Conservation (phyloP, 2,113 vertebrate species). For the Sprattus sprattus region DNA sequence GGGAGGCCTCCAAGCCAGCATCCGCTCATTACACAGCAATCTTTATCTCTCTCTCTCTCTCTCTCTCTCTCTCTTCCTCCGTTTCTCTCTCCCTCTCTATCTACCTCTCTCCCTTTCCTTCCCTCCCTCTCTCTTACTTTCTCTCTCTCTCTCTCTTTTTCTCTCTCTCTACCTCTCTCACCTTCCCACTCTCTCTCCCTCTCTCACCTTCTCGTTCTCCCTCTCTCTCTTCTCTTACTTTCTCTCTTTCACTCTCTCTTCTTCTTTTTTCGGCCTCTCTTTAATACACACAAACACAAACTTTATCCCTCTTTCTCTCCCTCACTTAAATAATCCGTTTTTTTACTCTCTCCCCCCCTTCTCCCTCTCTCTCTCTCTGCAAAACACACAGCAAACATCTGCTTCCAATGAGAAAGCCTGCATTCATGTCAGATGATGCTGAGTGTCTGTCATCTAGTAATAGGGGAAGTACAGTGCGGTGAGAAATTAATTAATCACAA, state of each 20-base stretch:
- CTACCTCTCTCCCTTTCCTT: not conserved
- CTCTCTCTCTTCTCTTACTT: not conserved
- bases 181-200: not conserved
- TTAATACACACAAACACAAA: not conserved
- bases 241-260: no score
- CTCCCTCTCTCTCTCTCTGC: not conserved
- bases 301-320: not conserved
- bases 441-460: not conserved
- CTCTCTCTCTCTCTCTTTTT: no score
- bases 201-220: not conserved
- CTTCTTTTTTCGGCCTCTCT: not conserved
- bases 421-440: slow-evolving; percentile 10
- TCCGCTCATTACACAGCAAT: slow-evolving; percentile 29
- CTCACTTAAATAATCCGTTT: not conserved
- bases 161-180: not conserved
- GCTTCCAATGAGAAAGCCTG: slow-evolving; percentile 54
- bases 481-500: slow-evolving; percentile 11
- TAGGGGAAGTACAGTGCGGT: slow-evolving; percentile 23
- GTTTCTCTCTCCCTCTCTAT: not conserved
- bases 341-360: not conserved
- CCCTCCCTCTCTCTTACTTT: not conserved
- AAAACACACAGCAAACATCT: slow-evolving; percentile 36
- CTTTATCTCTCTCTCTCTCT: slow-evolving; percentile 21
- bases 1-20: slow-evolving; percentile 38
- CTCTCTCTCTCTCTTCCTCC: not conserved